Evolutionary conservation across 2,797 vertebrate genomes (phyloP).

Genomic region (Argyrosomus regius): DNA sequence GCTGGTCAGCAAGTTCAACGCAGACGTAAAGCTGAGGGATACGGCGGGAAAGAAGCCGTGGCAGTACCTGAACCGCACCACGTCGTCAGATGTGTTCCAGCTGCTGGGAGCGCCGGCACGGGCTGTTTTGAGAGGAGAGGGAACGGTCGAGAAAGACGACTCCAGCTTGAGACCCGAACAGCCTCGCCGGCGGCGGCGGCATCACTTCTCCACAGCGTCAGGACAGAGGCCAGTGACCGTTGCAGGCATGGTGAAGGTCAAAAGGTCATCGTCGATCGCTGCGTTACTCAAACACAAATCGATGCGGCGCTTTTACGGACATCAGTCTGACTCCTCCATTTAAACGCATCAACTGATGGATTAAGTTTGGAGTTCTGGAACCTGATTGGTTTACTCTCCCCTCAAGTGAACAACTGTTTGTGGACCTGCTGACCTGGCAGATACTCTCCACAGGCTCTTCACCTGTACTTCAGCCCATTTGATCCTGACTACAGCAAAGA

Average conservation of each 20-base stretch:
- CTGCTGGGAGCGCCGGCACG: conserved; percentile 87
- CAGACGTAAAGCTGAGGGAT: conserved; percentile 87
- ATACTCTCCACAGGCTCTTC: not conserved
- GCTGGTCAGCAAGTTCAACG: conserved; percentile 89
- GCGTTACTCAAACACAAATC: conserved; percentile 84
- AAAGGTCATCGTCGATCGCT: conserved; percentile 81
- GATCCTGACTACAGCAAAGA: not conserved
- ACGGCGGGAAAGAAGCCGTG: conserved; percentile 90
- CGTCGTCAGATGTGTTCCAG: conserved; percentile 85
- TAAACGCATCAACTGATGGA: conserved; percentile 4
- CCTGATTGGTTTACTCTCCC: not conserved
- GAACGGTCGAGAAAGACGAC: not conserved
- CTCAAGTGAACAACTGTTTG: not conserved
- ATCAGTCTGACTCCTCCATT: conserved; percentile 41
- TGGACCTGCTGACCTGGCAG: too few relatives aligned
- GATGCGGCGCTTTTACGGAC: conserved; percentile 47
- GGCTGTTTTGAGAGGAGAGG: not conserved
- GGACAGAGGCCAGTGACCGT: conserved; percentile 33
- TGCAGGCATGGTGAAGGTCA: conserved; percentile 56
- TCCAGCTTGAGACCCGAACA: not conserved
- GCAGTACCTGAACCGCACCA: conserved; percentile 88
- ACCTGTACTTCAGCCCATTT: not conserved
- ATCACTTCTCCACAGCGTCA: conserved; percentile 48
- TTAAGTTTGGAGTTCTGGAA: not conserved
- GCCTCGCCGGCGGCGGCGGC: not conserved